Conservation (phyloP, 2,888 invertebrate species). For the Drosophila tanythrix region DNA sequence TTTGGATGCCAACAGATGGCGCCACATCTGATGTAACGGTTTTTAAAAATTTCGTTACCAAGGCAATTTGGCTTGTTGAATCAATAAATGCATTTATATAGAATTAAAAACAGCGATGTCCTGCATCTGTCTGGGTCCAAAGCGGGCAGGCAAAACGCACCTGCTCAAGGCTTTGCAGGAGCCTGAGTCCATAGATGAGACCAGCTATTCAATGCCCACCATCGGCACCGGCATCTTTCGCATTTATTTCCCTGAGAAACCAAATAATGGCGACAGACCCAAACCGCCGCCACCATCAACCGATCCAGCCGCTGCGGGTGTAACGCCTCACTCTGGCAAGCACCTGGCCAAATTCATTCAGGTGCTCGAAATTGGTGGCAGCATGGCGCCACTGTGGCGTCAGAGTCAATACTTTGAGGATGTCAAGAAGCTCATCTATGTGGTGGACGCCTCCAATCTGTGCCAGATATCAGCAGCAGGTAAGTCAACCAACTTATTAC, state of each 20-base stretch:
- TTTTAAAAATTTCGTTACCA: constrained; percentile 34
- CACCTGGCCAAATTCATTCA: constrained; percentile 84
- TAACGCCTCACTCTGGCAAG: constrained; percentile 81
- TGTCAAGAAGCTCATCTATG: constrained; percentile 89
- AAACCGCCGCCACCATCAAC: constrained; percentile 42
- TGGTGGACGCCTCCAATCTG: constrained; percentile 93
- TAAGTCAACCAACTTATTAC: constrained; percentile 20
- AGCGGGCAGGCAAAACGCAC: constrained; percentile 92
- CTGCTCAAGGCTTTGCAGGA: constrained; percentile 90
- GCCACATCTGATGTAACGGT: constrained; percentile 1
- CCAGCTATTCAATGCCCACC: constrained; percentile 92
- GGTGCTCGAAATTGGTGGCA: constrained; percentile 92
- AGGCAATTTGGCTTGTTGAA: constrained; percentile 45
- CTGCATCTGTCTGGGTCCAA: constrained; percentile 91
- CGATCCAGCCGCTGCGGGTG: constrained; percentile 18
- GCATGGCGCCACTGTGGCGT: constrained; percentile 93
- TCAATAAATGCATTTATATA: constrained; percentile 36
- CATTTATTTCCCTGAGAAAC: constrained; percentile 86
- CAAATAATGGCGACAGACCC: constrained; percentile 45
- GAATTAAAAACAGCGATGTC: constrained; percentile 67
- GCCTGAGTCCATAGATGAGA: constrained; percentile 89
- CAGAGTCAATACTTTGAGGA: constrained; percentile 88
- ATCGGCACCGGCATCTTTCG: constrained; percentile 92
- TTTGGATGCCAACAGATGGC: constrained; percentile 27
- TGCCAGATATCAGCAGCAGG: constrained; percentile 94